These are phyloP conservation scores for Geothlypis trichas DNA, from an alignment of 2,113 vertebrate species.

Conservation along the genomic window DNA sequence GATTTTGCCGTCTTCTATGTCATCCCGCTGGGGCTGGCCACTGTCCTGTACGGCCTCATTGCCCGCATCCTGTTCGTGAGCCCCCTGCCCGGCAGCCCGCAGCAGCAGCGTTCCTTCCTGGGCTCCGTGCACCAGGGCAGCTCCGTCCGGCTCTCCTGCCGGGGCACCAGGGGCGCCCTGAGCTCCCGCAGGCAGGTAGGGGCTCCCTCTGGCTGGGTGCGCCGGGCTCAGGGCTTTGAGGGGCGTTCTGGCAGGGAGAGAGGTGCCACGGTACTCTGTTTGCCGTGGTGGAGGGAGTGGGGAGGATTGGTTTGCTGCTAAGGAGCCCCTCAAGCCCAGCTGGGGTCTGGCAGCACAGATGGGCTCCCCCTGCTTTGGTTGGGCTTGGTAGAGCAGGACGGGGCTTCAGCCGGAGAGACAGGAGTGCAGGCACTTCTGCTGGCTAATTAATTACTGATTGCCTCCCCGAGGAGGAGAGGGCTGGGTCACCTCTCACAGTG, in stretches of 20 bases:
- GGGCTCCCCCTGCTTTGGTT: neutral
- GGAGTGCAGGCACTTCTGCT: neutral
- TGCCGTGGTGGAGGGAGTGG: neutral
- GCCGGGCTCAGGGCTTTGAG: neutral
- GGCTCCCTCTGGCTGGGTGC: rapidly evolving
- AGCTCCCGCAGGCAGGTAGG: constrained; percentile 83
- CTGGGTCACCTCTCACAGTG: neutral
- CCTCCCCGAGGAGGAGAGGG: rapidly evolving
- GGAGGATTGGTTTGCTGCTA: neutral
- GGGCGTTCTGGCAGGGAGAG: neutral
- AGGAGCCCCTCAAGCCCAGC: neutral
- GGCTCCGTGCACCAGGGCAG: constrained; percentile 72
- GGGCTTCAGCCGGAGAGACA: neutral
- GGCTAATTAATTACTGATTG: neutral
- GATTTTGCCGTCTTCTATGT: constrained; percentile 84
- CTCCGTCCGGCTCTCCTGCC: constrained; percentile 55
- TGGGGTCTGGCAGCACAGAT: neutral
- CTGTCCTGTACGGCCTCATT: constrained; percentile 80
- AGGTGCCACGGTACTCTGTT: neutral
- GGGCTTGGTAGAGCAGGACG: neutral
- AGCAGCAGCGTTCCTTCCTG: neutral
- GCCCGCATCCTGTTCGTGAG: constrained; percentile 80
- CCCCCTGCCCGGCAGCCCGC: constrained; percentile 67
- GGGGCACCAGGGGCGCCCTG: constrained; percentile 65
- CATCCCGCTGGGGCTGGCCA: constrained; percentile 78